These are phyloP conservation scores for Umimayanthus kanabou DNA, from an alignment of 92 coral and sea anemone genomes.

Conservation along the genomic window DNA sequence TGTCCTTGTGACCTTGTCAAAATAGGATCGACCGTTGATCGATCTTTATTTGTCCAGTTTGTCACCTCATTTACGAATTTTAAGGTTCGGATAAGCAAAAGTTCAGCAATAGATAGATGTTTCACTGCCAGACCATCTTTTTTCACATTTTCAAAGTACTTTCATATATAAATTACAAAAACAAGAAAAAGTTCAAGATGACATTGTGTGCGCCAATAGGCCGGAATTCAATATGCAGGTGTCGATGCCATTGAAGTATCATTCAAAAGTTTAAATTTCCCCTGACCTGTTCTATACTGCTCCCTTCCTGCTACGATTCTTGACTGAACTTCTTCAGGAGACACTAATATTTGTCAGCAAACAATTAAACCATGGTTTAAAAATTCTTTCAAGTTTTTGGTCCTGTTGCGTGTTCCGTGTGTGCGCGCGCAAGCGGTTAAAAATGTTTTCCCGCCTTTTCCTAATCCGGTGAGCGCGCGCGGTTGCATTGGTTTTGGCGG, in stretches of 20 bases:
- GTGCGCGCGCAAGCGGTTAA: background rate
- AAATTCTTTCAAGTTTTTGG: background rate
- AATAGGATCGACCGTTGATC: too few species aligned
- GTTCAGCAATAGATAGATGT: too few species aligned
- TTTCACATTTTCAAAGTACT: too few species aligned
- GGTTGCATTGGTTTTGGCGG: background rate
- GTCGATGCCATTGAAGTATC: background rate
- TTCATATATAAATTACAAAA: too few species aligned
- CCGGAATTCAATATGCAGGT: too few species aligned
- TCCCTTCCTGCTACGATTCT: background rate
- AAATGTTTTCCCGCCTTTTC: conserved; percentile 20
- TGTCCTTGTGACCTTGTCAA: too few species aligned
- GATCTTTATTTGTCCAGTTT: too few species aligned
- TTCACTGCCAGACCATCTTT: too few species aligned
- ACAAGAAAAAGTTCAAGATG: too few species aligned
- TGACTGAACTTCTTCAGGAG: background rate
- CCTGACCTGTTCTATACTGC: background rate
- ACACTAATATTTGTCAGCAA: background rate
- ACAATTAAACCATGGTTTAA: background rate
- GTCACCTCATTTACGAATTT: too few species aligned
- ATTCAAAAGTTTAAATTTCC: background rate
- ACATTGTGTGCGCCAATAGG: too few species aligned
- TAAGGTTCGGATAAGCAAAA: too few species aligned
- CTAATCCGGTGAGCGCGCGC: background rate
- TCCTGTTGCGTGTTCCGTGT: background rate